Conservation (phyloP, 1,140 invertebrate genomes). For the Nylanderia fulva region DNA sequence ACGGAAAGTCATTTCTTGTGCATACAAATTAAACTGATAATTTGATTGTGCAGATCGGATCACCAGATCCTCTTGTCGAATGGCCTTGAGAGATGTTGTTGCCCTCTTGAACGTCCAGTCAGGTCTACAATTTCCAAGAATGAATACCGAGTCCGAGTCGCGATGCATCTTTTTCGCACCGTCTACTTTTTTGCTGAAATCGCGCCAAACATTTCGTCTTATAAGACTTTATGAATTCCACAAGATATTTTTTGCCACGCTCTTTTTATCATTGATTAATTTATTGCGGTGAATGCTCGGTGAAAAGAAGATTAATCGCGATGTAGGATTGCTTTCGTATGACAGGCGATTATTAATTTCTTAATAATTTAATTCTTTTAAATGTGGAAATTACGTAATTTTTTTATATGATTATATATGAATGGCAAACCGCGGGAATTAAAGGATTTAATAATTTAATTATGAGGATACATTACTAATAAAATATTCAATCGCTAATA, state of each 20-base stretch:
- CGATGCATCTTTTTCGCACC: constrained; percentile 49
- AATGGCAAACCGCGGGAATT: neutral
- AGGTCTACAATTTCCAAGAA: constrained; percentile 70
- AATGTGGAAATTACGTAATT: neutral
- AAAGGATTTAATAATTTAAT: neutral
- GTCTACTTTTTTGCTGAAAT: constrained; percentile 52
- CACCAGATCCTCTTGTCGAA: constrained; percentile 2
- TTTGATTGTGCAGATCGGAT: constrained; percentile 21
- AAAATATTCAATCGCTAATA: constrained; percentile 2
- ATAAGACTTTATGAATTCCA: neutral
- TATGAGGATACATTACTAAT: neutral
- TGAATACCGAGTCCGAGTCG: constrained; percentile 60
- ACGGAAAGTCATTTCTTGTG: constrained; percentile 1
- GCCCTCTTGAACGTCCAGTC: constrained; percentile 63
- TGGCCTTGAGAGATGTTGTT: constrained; percentile 68
- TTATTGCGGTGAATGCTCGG: neutral
- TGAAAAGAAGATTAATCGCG: neutral
- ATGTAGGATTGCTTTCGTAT: neutral
- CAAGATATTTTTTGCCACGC: neutral
- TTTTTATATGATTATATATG: neutral
- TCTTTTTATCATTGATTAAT: constrained; percentile 14
- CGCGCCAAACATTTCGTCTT: neutral
- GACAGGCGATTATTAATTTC: neutral
- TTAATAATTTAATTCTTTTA: constrained; percentile 6
- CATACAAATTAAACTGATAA: constrained; percentile 13